phyloP scores from a whole-genome alignment of 2,113 vertebrate species.

The Odontophorus gujanensis region DNA sequence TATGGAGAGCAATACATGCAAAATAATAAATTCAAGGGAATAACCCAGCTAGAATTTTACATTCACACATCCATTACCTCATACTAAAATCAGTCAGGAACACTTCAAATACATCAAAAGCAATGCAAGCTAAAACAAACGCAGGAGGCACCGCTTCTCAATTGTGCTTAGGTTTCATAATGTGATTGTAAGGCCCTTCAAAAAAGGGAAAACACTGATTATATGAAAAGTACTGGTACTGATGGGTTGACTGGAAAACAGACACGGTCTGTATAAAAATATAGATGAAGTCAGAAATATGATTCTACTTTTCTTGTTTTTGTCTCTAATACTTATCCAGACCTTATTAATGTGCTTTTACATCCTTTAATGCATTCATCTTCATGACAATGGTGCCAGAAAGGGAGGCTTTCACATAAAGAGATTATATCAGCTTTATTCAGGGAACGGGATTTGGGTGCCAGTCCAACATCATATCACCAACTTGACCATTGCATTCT shows the following conservation, averaged over 20 bases:
- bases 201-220: not conserved
- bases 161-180: not conserved
- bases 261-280: not conserved
- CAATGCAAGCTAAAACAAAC: not conserved
- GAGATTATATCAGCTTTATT: not conserved
- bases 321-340: not conserved
- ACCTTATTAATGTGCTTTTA: not conserved
- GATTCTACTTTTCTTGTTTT: not conserved
- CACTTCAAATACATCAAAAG: not conserved
- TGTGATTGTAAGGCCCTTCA: not conserved
- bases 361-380: not conserved
- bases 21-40: not conserved
- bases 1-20: not conserved
- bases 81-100: not conserved
- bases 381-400: not conserved
- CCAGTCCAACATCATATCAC: not conserved
- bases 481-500: not conserved
- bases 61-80: not conserved
- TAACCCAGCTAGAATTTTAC: not conserved
- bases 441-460: not conserved
- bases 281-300: not conserved
- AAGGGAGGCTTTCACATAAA: not conserved
- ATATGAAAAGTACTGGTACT: not conserved
- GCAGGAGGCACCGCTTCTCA: not conserved
- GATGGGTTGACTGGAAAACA: not conserved